Evolutionary conservation across 1,140 invertebrate genomes (phyloP).

Genomic region (Drosophila pseudoobscura): DNA sequence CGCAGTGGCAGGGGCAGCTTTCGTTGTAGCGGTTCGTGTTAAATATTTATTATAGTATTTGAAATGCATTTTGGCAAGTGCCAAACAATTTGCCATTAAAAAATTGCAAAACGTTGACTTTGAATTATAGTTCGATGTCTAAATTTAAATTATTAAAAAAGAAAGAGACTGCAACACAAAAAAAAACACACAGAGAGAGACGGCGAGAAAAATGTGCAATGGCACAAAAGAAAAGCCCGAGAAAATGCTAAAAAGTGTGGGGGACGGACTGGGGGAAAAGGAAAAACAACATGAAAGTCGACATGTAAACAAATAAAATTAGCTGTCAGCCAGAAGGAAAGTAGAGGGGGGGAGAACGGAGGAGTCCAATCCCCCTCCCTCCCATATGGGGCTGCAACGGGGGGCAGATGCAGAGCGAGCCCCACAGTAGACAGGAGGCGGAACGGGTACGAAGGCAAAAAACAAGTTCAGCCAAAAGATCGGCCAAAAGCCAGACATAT

Average conservation of each 20-base stretch:
- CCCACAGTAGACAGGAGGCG: constrained; percentile 10
- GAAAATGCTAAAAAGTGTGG: constrained; percentile 59
- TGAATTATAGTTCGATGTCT: constrained; percentile 79
- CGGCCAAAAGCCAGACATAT: constrained; percentile 80
- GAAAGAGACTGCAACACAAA: background rate
- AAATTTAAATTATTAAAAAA: constrained; percentile 79
- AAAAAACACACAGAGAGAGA: constrained; percentile 26
- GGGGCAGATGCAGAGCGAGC: constrained; percentile 1
- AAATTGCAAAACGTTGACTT: constrained; percentile 77
- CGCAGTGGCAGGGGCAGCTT: constrained; percentile 5
- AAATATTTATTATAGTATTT: constrained; percentile 40
- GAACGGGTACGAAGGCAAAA: constrained; percentile 54
- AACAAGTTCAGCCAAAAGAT: constrained; percentile 74
- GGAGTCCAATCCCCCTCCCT: background rate
- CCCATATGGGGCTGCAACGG: background rate
- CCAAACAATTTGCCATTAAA: constrained; percentile 66
- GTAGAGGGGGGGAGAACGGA: background rate
- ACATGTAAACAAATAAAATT: constrained; percentile 82
- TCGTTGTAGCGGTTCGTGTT: too few species aligned
- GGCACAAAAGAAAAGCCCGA: constrained; percentile 28
- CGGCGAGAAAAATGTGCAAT: constrained; percentile 31
- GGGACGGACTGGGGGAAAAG: constrained; percentile 39
- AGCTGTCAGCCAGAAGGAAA: constrained; percentile 59
- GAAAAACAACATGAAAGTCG: constrained; percentile 77
- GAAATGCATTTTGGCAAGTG: constrained; percentile 62